Evolutionary conservation across 2,888 invertebrate species (phyloP), one percentile per base, ranked within the genome.

Genomic region (Seira sanloemensis): DNA sequence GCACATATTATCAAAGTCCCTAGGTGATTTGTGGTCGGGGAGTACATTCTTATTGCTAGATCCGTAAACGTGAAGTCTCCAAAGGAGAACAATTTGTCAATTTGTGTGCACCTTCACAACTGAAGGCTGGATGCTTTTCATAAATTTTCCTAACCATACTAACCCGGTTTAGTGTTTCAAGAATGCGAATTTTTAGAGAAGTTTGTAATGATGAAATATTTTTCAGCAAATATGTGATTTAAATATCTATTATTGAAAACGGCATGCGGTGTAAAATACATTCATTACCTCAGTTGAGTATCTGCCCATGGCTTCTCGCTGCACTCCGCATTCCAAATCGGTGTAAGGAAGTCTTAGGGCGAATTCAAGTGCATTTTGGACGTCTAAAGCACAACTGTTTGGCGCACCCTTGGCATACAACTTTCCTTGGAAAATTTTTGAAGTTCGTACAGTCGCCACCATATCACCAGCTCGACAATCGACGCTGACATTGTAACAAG

Each of bases 391-490:
- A 91, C 97, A 98, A 25, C 97, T 96, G 91, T 97, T 97, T 75
- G 97, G 97, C 89, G 97, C 96, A 86, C 97, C 97, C 91, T 97
- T 97, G 85, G 97, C 97, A 92, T 98, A 98, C 88, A 98, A 96
- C 92, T 97, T 97, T 88, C 97, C 97, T 91, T 96, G 96, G 92
- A 97, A 97, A 83, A 97, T 92, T 91, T 96, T 97, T 88, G 96
- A 97, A 78, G 97, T 97, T 91, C 96, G 96, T 90, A 97, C 97
- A 89, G 95, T 94, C 50, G 97, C 97, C 83, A 97, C 94, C 97
- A 98, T 97, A 91, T 97, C 97, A 76, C 97, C 96, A 26, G 96
- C 94, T 78, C 97, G 94, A 91, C 97, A 98, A 91, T 97, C 97
- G 90, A 97, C 97, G 89, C 96, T 96, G 69, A 97, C 97, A 92